Percentiles rank a stretch among this genome's conserved stretches.
phyloP scores from a whole-genome alignment of 2,888 invertebrate species.

The Rhogogaster chlorosoma region DNA sequence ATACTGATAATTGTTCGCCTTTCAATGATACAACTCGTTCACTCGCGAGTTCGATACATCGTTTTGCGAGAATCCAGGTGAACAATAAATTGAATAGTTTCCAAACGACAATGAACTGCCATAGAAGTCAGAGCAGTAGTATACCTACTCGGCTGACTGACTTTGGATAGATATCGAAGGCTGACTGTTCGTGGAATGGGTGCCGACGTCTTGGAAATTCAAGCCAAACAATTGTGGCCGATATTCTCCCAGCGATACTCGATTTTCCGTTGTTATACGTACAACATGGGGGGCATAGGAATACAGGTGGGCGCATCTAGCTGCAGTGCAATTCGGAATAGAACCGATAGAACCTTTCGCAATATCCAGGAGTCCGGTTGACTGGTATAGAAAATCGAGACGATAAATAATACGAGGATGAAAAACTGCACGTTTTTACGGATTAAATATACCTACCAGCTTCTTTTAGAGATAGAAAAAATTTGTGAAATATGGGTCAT shows the following conservation, averaged over 20 bases:
- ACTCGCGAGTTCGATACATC: conserved; percentile 26
- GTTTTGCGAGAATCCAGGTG: background rate
- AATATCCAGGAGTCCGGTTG: background rate
- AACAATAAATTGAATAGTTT: conserved; percentile 49
- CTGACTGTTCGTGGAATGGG: conserved; percentile 12
- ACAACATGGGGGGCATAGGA: background rate
- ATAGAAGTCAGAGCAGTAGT: conserved; percentile 19
- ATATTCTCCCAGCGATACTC: conserved; percentile 35
- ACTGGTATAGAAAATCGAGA: background rate
- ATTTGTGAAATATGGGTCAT: background rate
- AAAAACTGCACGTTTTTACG: background rate
- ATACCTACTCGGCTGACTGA: conserved; percentile 29
- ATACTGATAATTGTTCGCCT: conserved; percentile 30
- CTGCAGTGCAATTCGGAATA: conserved; percentile 25
- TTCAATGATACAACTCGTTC: conserved; percentile 19
- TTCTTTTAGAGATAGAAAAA: background rate
- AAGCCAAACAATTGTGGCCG: conserved; percentile 39
- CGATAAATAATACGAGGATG: background rate
- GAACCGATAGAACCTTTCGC: conserved; percentile 33
- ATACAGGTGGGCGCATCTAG: background rate
- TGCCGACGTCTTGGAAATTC: conserved; percentile 48
- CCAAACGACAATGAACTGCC: conserved; percentile 40
- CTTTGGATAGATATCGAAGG: conserved; percentile 36
- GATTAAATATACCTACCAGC: background rate
- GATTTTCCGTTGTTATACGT: conserved; percentile 36